Base-by-base conservation (phyloP, 2,888 invertebrate species). In the Neoascia interrupta region DNA sequence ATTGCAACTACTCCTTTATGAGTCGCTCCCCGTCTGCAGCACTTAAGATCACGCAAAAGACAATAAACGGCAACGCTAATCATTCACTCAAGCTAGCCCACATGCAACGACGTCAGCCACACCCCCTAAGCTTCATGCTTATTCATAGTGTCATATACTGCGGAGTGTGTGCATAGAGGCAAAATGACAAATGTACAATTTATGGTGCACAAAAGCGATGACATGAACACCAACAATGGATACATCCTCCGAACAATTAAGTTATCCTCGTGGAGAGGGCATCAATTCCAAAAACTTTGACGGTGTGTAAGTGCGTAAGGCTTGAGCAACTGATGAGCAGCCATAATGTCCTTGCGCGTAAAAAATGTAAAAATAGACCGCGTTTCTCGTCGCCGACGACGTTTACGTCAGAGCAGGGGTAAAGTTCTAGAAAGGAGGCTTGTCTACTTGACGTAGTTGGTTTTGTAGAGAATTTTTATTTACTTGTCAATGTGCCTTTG, bases 371-470 rank as follows among this genome's bases (percentile, higher is more conserved):
- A 60, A 51, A 72, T 56, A 72, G 49, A 15, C 43, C 47, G 37
- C 31, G 19, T 28, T 36, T 18, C 19, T 47, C 13, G 37, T 37
- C 16, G 28, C 10, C 18, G n/a, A n/a, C n/a, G n/a, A n/a, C n/a
- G 16, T 15, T 39, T 58, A 43, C 51, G 51, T 58, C 58, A 73
- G 28, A 36, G 43, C 49, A 43, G 13, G 19, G 41, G 19, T 34
- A 51, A 41, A 36, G 10, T 34, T 37, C 56, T 43, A 28, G 36
- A 28, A 54, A 56, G 51, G 54, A 56, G 74, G 74, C 74, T 63
- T 69, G 74, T 47, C 69, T 56, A 13, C 4, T 68, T 74, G 69
- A 61, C 56, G 74, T 61, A 36, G 54, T 34, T 49, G 28, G 28
- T 53, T 69, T n/a, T n/a, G n/a, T n/a, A 11, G 10, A 49, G 49